phyloP scores from a whole-genome alignment of 2,797 vertebrate species.

The Orientallactaga sibirica region DNA sequence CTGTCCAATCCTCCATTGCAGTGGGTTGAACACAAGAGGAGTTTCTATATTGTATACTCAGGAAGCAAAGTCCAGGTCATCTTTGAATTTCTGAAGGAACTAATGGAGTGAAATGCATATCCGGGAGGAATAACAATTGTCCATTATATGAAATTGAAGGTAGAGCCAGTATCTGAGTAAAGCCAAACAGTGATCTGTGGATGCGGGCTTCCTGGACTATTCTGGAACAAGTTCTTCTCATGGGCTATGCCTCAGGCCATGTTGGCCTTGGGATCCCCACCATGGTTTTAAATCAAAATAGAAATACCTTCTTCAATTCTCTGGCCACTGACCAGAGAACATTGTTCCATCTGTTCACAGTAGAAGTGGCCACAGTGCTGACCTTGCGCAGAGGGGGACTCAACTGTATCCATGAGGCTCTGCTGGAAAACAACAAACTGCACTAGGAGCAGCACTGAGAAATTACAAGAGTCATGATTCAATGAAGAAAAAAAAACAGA shows the following conservation, averaged over 20 bases:
- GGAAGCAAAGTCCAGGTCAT: not conserved
- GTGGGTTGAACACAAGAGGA: not conserved
- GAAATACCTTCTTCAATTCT: conserved; percentile 39
- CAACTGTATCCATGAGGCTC: not conserved
- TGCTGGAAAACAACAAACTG: not conserved
- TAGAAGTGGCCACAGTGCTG: not conserved
- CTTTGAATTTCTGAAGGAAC: not conserved
- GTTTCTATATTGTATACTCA: not conserved
- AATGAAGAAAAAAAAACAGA: not conserved
- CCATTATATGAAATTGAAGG: not conserved
- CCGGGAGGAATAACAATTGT: not conserved
- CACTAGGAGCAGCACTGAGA: not conserved
- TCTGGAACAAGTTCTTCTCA: not conserved
- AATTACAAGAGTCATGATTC: not conserved
- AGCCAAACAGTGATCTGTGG: too few relatives aligned
- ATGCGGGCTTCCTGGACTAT: not conserved
- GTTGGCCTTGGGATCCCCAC: not conserved
- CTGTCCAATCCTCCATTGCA: not conserved
- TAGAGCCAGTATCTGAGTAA: not conserved
- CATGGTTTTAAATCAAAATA: not conserved
- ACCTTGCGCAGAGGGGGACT: not conserved
- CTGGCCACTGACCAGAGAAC: not conserved
- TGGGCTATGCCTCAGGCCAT: not conserved
- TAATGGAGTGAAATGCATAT: not conserved
- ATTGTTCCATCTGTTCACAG: not conserved